Base-by-base conservation (phyloP, 2,888 invertebrate genomes). In the Drosophila anomalipes region DNA sequence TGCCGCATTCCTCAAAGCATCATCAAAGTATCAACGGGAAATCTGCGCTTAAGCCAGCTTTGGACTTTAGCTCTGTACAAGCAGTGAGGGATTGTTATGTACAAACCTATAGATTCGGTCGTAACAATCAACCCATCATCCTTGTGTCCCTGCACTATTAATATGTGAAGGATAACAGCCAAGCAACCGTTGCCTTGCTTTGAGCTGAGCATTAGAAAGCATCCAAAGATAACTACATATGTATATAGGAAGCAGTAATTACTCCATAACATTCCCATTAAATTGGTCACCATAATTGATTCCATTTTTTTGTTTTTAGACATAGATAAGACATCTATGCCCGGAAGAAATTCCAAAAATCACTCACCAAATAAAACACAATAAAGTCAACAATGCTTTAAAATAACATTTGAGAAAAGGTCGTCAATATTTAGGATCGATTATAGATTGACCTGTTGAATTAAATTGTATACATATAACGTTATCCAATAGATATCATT, bases 1-100 rank as follows among this genome's bases (percentile, higher is more conserved):
- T 86, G 85, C 85, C 69, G 80, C 82, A 86, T 82, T 86, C 82
- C 81, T 70, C 62, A 69, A 75, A 70, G 73, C 63, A 84, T 80
- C 81, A 81, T 83, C 81, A 77, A 76, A 86, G 83, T 82, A 74
- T 70, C 70, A 59, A 39, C n/a, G 49, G 66, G 61, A 81, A 77
- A 86, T 77, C 82, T 75, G 62, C 41, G 74, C 73, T 75, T 79
- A 77, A 72, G 79, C 70, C 79, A 59, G 77, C 74, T 77, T 81
- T 80, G 49, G 51, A n/a, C 26, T 33, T 57, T 44, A n/a, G 57
- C 64, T 49, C 0, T 51, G 28, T 26, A 35, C 62, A 56, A 35
- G 33, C 68, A 37, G 41, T n/a, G 54, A n/a, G 54, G n/a, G 30
- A 16, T 10, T 68, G 22, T n/a, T 28, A 28, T 35, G 16, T 32